Evolutionary conservation across 2,797 vertebrate genomes (phyloP).

Genomic region (Borostomias antarcticus): DNA sequence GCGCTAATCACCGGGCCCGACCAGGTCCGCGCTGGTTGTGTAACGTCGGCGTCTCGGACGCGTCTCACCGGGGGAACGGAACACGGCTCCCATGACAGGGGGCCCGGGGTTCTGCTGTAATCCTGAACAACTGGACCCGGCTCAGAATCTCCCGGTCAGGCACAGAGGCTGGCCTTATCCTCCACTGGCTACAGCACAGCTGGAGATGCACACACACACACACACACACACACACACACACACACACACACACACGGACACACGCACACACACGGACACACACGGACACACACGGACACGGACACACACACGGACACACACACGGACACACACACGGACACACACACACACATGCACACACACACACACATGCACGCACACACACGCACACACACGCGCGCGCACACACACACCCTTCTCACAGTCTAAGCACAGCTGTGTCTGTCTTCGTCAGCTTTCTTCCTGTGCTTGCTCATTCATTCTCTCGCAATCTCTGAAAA

Average conservation of each 20-base stretch:
- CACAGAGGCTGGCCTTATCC: constrained; percentile 30
- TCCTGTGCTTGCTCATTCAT: too few species aligned
- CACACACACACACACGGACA: constrained; percentile 12
- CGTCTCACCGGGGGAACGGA: constrained; percentile 39
- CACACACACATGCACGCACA: too few species aligned
- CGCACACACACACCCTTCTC: too few species aligned
- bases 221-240: constrained; percentile 4
- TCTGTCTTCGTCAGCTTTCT: too few species aligned
- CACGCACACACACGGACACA: too few species aligned
- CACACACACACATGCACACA: too few species aligned
- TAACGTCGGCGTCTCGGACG: constrained; percentile 34
- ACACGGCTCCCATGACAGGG: constrained; percentile 16
- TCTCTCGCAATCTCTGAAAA: too few species aligned
- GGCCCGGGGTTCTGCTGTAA: constrained; percentile 30
- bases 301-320: too few species aligned
- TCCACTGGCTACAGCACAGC: constrained; percentile 27
- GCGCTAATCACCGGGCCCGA: background rate
- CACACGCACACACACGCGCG: too few species aligned
- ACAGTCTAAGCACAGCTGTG: too few species aligned
- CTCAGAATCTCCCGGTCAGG: constrained; percentile 25
- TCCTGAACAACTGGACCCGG: constrained; percentile 34
- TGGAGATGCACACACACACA: constrained; percentile 27
- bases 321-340: too few species aligned
- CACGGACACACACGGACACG: too few species aligned
- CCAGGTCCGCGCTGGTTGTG: constrained; percentile 35